Evolutionary conservation across 2,888 invertebrate species (phyloP).

Genomic region (Hyles lineata): DNA sequence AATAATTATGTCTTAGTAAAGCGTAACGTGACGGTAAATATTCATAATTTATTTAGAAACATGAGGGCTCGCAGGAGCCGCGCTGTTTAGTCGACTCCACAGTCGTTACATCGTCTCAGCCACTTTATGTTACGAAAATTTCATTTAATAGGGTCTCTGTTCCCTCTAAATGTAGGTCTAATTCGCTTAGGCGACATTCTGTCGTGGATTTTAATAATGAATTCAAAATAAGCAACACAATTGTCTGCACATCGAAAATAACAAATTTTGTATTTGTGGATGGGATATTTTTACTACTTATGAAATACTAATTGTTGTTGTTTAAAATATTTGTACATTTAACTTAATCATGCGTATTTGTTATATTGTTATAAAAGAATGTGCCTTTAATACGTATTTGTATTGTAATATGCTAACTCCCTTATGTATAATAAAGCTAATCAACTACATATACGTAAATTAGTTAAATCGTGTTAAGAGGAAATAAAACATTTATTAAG

Average conservation of each 20-base stretch:
- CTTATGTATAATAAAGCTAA: too few species aligned
- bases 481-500: too few species aligned
- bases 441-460: too few species aligned
- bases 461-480: too few species aligned
- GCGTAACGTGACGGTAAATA: constrained; percentile 76
- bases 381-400: too few species aligned
- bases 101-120: constrained; percentile 67
- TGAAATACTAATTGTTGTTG: not conserved
- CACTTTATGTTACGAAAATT: constrained; percentile 74
- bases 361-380: too few species aligned
- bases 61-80: constrained; percentile 67
- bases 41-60: constrained; percentile 81
- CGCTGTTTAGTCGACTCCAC: constrained; percentile 60
- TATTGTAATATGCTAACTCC: too few species aligned
- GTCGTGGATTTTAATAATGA: constrained; percentile 39
- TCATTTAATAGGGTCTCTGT: constrained; percentile 71
- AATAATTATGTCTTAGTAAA: constrained; percentile 78
- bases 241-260: constrained; percentile 14
- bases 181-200: constrained; percentile 54
- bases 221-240: constrained; percentile 30
- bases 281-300: not conserved
- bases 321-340: too few species aligned
- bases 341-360: too few species aligned
- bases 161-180: constrained; percentile 64
- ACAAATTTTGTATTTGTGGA: not conserved